These are phyloP conservation scores for Ennomos quercinarius DNA, from an alignment of 2,888 invertebrate species.

Conservation along the genomic window DNA sequence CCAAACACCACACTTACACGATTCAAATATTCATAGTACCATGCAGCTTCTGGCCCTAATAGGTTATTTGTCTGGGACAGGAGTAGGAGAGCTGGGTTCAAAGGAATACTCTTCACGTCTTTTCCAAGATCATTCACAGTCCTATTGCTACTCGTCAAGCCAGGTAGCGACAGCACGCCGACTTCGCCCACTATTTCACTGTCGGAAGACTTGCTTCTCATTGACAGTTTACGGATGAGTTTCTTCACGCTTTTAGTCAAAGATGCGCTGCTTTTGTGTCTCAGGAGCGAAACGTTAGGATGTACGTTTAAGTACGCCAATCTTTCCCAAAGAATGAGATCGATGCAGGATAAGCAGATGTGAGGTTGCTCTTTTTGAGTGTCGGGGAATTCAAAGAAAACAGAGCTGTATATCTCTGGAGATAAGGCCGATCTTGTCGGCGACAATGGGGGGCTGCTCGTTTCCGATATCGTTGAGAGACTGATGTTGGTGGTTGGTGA, in stretches of 20 bases:
- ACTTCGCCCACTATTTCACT: conserved; percentile 63
- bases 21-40: conserved; percentile 81
- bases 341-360: conserved; percentile 64
- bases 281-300: conserved; percentile 68
- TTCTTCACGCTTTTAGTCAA: conserved; percentile 61
- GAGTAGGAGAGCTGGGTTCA: conserved; percentile 70
- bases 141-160: conserved; percentile 65
- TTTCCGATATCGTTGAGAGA: conserved; percentile 72
- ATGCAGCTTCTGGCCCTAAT: conserved; percentile 72
- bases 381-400: conserved; percentile 73
- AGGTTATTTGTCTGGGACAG: conserved; percentile 71
- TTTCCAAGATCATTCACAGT: conserved; percentile 69
- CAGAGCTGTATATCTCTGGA: conserved; percentile 72
- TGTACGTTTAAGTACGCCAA: conserved; percentile 63
- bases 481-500: conserved; percentile 56
- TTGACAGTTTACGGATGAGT: conserved; percentile 49
- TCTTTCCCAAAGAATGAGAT: conserved; percentile 78
- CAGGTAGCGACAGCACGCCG: conserved; percentile 69
- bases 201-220: conserved; percentile 55
- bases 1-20: conserved; percentile 76
- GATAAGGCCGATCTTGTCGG: conserved; percentile 56
- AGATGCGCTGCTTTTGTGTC: conserved; percentile 57
- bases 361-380: conserved; percentile 53
- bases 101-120: conserved; percentile 68
- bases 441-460: conserved; percentile 57